Evolutionary conservation across 2,113 vertebrate genomes (phyloP), one percentile per base, ranked within the genome.

Genomic region (Cricetomys ansorgei): DNA sequence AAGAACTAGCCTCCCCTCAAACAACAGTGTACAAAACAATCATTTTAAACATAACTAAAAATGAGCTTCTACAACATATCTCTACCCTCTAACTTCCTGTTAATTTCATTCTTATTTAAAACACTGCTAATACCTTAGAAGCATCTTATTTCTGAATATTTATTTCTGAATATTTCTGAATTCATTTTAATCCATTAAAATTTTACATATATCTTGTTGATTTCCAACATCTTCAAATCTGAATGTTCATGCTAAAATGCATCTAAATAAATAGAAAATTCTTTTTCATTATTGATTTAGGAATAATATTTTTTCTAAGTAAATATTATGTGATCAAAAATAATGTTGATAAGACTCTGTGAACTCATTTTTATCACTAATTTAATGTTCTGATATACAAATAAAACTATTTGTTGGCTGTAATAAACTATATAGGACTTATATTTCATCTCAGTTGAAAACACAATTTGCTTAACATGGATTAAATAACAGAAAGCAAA

Each of bases 211-310:
- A 45, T 29, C 2, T 69, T 50, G 9, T 64, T 90, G 25, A 91
- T 77, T 93, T 96, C n/a, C 50, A 87, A 53, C 65, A 84, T 43
- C 40, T 67, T 94, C 12, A 94, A 70, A 73, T 53, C 8, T 48
- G 9, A 43, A 70, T 1, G 55, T 76, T 7, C 17, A 2, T 73
- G 45, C 7, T 31, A 55, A 94, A 93, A 91, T 53, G 8, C 1
- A 17, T 62, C 4, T n/a, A 85, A 88, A 27, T 12, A 70, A 3
- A 31, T 17, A 64, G 27, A 84, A 73, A 88, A 70, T 64, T 2
- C 80, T 48, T 4, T 59, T 62, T 86, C 19, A 43, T 15, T 45
- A 31, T 80, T 25, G 50, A 19, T 89, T 79, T 59, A 19, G 75
- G 9, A 48, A 37, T 23, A 53, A 64, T 59, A 9, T 69, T n/a